Evolutionary conservation across 2,888 invertebrate species (phyloP), one percentile per base, ranked within the genome.

Genomic region (Cryptus viduatorius): DNA sequence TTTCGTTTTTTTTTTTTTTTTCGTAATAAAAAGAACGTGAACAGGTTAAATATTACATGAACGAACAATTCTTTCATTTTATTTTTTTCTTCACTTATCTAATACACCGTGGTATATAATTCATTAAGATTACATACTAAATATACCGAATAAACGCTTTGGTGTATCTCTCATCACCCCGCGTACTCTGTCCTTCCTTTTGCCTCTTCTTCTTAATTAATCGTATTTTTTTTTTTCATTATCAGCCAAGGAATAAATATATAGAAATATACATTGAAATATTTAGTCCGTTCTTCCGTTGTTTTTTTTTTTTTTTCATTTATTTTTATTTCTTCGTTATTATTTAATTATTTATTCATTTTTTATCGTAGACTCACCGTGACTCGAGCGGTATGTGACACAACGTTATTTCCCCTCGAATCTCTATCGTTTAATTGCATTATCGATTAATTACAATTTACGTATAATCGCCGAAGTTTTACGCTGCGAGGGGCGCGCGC

Each of bases 251-350:
- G 81, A 79, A 79, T 83, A 83, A 81, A 79, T 83, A 82, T 83
- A 83, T 83, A 79, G 79, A 84, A 84, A 81, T 84, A 84, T 84
- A 82, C 82, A 84, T 84, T 79, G 44, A 79, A 79, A 84, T 82
- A 81, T 65, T 75, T 84, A 84, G 69, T 78, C 64, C 78, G 59
- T 78, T 78, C 29, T 80, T 24, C 24, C 24, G 24, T 24, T 24
- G 1, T 24, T 24, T 2, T 24, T 24, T 24, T 24, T 24, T 44
- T 59, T 37, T 19, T 79, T 46, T 8, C n/a, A 12, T 72, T 79
- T n/a, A 46, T 44, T 37, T 46, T 73, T 80, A 42, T 29, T 31
- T 56, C 37, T 79, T 76, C 10, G 3, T 56, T 42, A 56, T 68
- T 31, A 42, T 71, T 53, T 67, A 12, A 14, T 61, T 31, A 61